Evolutionary conservation across 2,888 invertebrate genomes (phyloP), one percentile per base, ranked within the genome.

Genomic region (Chymomyza caudatula): DNA sequence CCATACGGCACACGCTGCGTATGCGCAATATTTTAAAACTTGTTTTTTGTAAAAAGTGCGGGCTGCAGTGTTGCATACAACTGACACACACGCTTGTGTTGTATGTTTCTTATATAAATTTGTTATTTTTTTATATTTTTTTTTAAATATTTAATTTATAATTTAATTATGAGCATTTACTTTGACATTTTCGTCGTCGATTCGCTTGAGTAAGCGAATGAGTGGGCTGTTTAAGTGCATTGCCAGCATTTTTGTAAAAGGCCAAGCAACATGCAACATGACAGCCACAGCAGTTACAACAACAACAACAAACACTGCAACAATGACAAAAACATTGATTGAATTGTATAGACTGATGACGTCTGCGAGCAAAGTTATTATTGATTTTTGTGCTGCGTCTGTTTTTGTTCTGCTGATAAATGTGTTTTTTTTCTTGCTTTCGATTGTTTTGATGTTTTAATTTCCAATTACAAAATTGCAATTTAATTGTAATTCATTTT

Each of bases 401-500:
- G n/a, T n/a, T 60, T 22, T 23, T 15, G 53, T 52, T 55, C 15
- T 23, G 4, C 11, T 19, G 60, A 65, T 57, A 60, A 62, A 47
- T 70, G 54, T 53, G 56, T 58, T 53, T 60, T 44, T 37, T 44
- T 47, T 47, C 19, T 17, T 47, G 13, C 15, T 47, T 47, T 47
- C 4, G 47, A 47, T 47, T 37, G 47, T 17, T 56, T 47, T 43
- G 4, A 3, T 47, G 6, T 47, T 47, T 62, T 69, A 42, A 69
- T 74, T 71, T 69, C 65, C 60, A 69, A 74, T 74, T 56, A 63
- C 52, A 74, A 73, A 74, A 80, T 77, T 68, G 71, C 68, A 71
- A 69, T 83, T 76, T 69, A 76, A 77, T 77, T 71, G 71, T 69
- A 67, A 78, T 73, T 74, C 42, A 63, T 68, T 68, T 70, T 67